Conservation (phyloP, 2,113 vertebrate genomes). For the Hippopotamus amphibius region DNA sequence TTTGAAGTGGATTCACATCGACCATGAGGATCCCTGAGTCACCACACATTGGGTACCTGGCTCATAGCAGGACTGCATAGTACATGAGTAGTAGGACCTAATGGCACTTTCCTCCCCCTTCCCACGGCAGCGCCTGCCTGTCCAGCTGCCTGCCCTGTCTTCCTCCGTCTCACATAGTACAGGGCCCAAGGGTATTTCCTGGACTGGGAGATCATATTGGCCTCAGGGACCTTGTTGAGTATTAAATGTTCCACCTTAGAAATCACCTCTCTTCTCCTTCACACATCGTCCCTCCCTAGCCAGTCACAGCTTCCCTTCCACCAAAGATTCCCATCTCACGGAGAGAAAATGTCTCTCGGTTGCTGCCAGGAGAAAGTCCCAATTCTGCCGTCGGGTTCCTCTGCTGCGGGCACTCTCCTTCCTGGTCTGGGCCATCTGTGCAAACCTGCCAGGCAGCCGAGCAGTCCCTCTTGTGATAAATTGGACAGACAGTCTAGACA, state of each 20-base stretch:
- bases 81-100: no score
- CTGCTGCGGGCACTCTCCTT: neutral
- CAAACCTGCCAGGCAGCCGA: neutral
- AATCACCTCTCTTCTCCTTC: neutral
- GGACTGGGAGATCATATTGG: neutral
- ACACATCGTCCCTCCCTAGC: neutral
- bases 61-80: neutral
- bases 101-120: no score
- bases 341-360: neutral
- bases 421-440: neutral
- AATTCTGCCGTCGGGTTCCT: neutral
- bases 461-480: neutral
- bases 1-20: neutral
- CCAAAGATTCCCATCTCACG: no score
- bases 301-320: neutral
- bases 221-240: neutral
- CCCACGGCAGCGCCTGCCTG: accelerated
- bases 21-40: neutral
- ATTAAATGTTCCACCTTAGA: neutral
- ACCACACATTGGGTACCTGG: neutral
- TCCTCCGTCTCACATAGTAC: neutral
- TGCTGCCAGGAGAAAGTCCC: neutral
- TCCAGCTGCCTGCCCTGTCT: neutral
- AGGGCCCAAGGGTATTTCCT: neutral
- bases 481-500: neutral